A percentile compares a stretch with the other conserved stretches of the same genome.
Evolutionary conservation across 1,140 invertebrate genomes (phyloP).

Genomic region (Macrostomum lignano): DNA sequence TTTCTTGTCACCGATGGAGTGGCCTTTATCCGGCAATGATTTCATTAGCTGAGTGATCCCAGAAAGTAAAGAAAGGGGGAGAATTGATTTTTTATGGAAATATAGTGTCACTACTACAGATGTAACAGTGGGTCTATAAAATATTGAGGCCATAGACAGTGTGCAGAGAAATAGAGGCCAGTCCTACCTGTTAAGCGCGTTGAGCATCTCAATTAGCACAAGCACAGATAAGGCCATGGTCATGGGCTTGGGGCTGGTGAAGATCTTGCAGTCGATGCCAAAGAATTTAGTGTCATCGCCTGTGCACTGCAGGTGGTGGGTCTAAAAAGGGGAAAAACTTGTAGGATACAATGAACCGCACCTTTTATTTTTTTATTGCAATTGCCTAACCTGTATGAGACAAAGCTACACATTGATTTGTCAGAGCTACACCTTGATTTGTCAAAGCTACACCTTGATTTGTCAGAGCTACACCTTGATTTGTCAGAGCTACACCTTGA

Average conservation of each 20-base stretch:
- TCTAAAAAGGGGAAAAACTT: not conserved
- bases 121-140: not conserved
- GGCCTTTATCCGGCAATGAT: not conserved
- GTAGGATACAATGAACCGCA: too few relatives aligned
- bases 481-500: too few relatives aligned
- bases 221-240: slow-evolving; percentile 28
- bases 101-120: slow-evolving; percentile 1
- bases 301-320: slow-evolving; percentile 21
- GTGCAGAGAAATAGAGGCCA: slow-evolving; percentile 12
- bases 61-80: not conserved
- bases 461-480: too few relatives aligned
- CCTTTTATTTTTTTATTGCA: too few relatives aligned
- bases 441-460: too few relatives aligned
- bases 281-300: slow-evolving; percentile 19
- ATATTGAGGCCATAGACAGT: not conserved
- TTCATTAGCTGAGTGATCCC: slow-evolving; percentile 1
- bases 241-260: slow-evolving; percentile 21
- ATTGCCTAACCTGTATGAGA: too few relatives aligned
- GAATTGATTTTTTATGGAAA: slow-evolving; percentile 1
- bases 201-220: slow-evolving; percentile 28
- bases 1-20: too few relatives aligned
- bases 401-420: too few relatives aligned
- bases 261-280: slow-evolving; percentile 21
- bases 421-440: too few relatives aligned
- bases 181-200: slow-evolving; percentile 26